Base-by-base conservation (phyloP, 1,140 invertebrate genomes). In the Drosophila rhopaloa region DNA sequence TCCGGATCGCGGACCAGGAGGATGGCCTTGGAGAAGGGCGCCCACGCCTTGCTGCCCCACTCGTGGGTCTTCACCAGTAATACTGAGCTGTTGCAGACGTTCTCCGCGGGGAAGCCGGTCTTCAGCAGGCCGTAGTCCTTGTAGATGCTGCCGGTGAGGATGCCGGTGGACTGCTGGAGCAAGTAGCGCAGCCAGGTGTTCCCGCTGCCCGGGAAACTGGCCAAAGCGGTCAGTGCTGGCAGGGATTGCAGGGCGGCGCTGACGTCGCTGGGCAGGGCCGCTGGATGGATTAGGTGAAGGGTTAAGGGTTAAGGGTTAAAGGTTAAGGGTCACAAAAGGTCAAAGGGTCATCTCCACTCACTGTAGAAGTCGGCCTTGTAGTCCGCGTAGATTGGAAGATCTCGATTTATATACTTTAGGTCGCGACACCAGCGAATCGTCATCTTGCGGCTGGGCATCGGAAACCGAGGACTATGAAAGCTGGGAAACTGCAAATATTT, bases 21-120 rank as follows among this genome's bases (percentile, higher is more conserved):
- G 44, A 97, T 93, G 3, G 95, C 96, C 66, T 94, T 94, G 40
- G 93, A 92, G 90, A 96, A 97, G 14, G 93, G 93, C 19, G 92
- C 88, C 55, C 94, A 91, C 0, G 95, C 94, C 24, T 92, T 79
- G 10, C 93, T 90, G 13, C 96, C 96, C 91, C 94, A 95, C 86
- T 96, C 95, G 92, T 97, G 96, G 1, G 96, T 97, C 93, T 97
- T 97, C 11, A 97, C 95, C 27, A 96, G 94, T 32, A 97, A 91
- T 11, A 95, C 96, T n/a, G 96, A 95, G 14, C 95, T 95, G 92
- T 96, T 96, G 14, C 93, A 93, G 2, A 97, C 93, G 80, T 95
- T 96, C 91, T 97, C 96, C 2, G 95, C 96, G 9, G 96, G 96
- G 85, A 97, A 97, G 9, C 96, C 96, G 76, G 96, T 95, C 76